Percentiles rank a stretch among this genome's conserved stretches.
Conservation (phyloP, 1,140 invertebrate species). For the Mercenaria mercenaria region DNA sequence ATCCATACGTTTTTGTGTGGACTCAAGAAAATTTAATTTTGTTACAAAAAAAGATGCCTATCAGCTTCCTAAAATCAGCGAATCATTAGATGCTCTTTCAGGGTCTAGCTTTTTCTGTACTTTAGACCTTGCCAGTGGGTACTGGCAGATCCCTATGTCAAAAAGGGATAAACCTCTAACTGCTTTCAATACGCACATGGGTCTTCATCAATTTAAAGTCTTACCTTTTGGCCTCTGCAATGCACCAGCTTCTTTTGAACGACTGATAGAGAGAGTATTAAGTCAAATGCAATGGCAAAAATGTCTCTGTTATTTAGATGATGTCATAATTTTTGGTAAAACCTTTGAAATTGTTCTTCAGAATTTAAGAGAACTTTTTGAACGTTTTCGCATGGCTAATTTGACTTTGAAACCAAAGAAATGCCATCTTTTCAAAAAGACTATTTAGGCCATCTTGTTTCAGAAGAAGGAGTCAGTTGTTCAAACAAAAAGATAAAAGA, state of each 20-base stretch:
- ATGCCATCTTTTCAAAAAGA: slow-evolving; percentile 47
- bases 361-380: slow-evolving; percentile 15
- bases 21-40: slow-evolving; percentile 86
- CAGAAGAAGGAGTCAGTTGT: slow-evolving; percentile 32
- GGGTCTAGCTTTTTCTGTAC: slow-evolving; percentile 84
- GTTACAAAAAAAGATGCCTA: slow-evolving; percentile 85
- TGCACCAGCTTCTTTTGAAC: slow-evolving; percentile 18
- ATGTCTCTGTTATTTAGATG: slow-evolving; percentile 50
- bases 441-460: slow-evolving; percentile 39
- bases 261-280: slow-evolving; percentile 4
- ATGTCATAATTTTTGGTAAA: slow-evolving; percentile 37
- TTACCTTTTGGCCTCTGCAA: slow-evolving; percentile 39
- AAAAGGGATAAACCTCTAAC: slow-evolving; percentile 15
- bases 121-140: slow-evolving; percentile 87
- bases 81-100: slow-evolving; percentile 82
- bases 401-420: slow-evolving; percentile 49
- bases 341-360: slow-evolving; percentile 27
- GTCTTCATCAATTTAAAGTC: slow-evolving; percentile 24
- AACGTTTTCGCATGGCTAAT: slow-evolving; percentile 25
- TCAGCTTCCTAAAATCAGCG: slow-evolving; percentile 87
- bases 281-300: slow-evolving; percentile 40
- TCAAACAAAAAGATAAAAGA: slow-evolving; percentile 13
- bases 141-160: slow-evolving; percentile 85
- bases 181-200: slow-evolving; percentile 13
- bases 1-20: slow-evolving; percentile 84